These are phyloP conservation scores for Tricholauxania praeusta DNA, from an alignment of 2,888 invertebrate species.

Conservation along the genomic window DNA sequence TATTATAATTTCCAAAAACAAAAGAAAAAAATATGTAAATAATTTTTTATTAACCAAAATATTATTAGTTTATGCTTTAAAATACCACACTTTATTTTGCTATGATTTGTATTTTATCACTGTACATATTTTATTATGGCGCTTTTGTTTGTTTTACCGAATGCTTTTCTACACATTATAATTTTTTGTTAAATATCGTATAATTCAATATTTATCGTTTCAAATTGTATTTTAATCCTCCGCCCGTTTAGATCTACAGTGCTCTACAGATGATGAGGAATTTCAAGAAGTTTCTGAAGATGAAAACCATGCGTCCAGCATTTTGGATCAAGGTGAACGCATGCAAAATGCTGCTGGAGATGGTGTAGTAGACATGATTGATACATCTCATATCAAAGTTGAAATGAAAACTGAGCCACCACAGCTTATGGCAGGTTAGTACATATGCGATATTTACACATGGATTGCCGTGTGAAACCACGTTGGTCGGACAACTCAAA, in stretches of 20 bases:
- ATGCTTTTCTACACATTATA: no score
- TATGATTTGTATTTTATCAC: background rate
- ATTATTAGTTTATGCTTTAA: background rate
- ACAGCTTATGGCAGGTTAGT: constrained; percentile 57
- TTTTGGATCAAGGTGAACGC: constrained; percentile 66
- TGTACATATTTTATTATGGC: background rate
- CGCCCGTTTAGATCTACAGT: constrained; percentile 72
- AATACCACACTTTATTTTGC: background rate
- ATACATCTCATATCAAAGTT: constrained; percentile 58
- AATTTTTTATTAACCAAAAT: no score
- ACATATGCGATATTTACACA: no score
- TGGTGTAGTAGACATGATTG: constrained; percentile 53
- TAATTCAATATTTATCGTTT: background rate
- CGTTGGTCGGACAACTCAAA: no score
- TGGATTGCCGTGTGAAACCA: no score
- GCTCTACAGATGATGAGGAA: constrained; percentile 79
- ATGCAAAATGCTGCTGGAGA: constrained; percentile 48
- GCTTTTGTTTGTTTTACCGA: background rate
- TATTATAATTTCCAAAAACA: background rate
- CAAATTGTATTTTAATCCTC: constrained; percentile 23
- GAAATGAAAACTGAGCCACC: constrained; percentile 59
- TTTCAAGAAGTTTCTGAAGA: constrained; percentile 74
- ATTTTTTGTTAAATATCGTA: background rate
- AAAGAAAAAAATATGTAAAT: no score
- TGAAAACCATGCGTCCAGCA: constrained; percentile 69